phyloP scores from a whole-genome alignment of 2,113 vertebrate genomes.

The Archilochus colubris region DNA sequence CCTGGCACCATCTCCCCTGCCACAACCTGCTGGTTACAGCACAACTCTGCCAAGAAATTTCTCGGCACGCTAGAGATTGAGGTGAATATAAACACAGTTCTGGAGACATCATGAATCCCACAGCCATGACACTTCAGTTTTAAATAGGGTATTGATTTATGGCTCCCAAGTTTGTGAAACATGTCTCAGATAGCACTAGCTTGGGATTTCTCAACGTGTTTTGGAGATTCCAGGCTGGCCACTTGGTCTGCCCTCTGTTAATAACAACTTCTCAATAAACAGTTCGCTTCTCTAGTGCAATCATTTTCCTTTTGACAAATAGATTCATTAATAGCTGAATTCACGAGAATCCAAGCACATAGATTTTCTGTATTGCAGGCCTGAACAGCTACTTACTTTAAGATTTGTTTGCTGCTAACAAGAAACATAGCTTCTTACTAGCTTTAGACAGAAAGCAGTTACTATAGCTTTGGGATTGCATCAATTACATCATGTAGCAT shows the following conservation, averaged over 20 bases:
- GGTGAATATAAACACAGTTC: neutral
- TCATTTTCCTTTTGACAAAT: neutral
- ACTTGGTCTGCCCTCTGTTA: neutral
- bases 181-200: neutral
- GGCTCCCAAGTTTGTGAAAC: neutral
- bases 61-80: neutral
- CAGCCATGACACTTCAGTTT: neutral
- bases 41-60: neutral
- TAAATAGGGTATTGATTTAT: neutral
- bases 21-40: neutral
- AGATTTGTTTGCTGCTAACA: fast-evolving
- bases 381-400: conserved; percentile 7
- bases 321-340: neutral
- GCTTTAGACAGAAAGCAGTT: neutral
- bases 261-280: neutral
- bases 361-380: neutral
- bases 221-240: neutral
- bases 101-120: neutral
- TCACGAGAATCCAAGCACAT: neutral
- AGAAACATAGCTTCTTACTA: neutral
- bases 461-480: neutral
- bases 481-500: neutral
- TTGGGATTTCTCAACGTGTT: neutral
- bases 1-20: neutral
- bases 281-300: neutral